Evolutionary conservation across 2,888 invertebrate species (phyloP).

Genomic region (Chrysomela aeneicollis): DNA sequence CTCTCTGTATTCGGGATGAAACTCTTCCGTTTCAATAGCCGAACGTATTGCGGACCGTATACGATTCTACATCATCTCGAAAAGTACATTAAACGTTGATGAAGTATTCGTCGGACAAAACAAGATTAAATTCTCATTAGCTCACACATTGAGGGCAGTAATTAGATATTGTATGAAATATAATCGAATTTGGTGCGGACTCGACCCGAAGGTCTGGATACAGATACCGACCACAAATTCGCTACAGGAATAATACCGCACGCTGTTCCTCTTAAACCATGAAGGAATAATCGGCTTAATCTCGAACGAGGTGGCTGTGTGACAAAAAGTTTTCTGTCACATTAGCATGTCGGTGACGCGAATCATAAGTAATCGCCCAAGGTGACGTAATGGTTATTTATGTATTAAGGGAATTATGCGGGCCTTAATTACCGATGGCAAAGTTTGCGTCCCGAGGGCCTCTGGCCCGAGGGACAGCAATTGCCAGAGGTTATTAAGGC

Average conservation of each 20-base stretch:
- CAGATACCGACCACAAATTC: constrained; percentile 10
- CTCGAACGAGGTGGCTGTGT: too few relatives aligned
- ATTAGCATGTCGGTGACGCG: too few relatives aligned
- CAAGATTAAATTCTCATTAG: constrained; percentile 34
- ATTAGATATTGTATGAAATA: constrained; percentile 33
- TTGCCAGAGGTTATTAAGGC: too few relatives aligned
- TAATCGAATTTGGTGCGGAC: constrained; percentile 29
- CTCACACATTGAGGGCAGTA: constrained; percentile 29
- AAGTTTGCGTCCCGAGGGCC: too few relatives aligned
- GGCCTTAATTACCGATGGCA: too few relatives aligned
- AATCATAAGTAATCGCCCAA: too few relatives aligned
- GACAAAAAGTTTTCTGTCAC: too few relatives aligned
- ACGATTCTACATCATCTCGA: constrained; percentile 18
- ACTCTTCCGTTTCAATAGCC: neutral
- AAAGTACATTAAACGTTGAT: constrained; percentile 34
- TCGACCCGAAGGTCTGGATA: constrained; percentile 9
- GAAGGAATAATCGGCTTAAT: too few relatives aligned
- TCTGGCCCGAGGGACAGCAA: too few relatives aligned
- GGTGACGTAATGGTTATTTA: too few relatives aligned
- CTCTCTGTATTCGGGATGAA: too few relatives aligned
- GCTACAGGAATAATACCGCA: neutral
- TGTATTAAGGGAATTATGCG: too few relatives aligned
- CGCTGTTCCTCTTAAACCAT: neutral
- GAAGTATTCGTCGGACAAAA: constrained; percentile 30
- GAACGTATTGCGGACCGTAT: neutral